Conservation (phyloP, 2,113 vertebrate genomes). For the Sinocyclocheilus anophthalmus region DNA sequence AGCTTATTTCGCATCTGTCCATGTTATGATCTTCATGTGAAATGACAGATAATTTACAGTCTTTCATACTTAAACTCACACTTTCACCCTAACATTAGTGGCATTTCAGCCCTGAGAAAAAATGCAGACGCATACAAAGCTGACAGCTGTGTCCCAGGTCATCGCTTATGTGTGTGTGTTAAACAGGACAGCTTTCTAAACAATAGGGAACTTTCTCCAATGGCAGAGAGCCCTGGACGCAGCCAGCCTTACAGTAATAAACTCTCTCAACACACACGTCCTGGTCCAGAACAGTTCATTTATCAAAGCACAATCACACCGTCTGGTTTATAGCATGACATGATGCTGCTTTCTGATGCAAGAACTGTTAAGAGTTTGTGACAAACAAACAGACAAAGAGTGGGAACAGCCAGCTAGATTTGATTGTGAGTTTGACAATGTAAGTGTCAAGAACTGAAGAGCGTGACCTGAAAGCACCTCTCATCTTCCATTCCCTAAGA, state of each 20-base stretch:
- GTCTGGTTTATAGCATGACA: neutral
- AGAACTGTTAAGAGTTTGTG: neutral
- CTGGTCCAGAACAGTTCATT: neutral
- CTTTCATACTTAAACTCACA: neutral
- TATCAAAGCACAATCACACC: slow-evolving; percentile 3
- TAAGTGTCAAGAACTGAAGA: neutral
- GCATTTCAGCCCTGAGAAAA: slow-evolving; percentile 67
- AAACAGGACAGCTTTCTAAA: slow-evolving; percentile 58
- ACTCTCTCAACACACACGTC: slow-evolving; percentile 30
- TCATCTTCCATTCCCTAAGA: neutral
- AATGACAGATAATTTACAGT: neutral
- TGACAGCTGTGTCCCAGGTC: slow-evolving; percentile 39
- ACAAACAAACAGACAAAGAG: neutral
- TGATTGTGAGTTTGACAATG: neutral
- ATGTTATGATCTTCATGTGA: neutral
- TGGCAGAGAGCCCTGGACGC: slow-evolving; percentile 42
- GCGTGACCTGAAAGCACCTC: neutral
- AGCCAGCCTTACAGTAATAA: neutral
- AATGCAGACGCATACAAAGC: slow-evolving; percentile 67
- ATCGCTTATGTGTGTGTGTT: slow-evolving; percentile 53
- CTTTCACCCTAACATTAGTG: slow-evolving; percentile 41
- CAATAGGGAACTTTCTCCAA: slow-evolving; percentile 77
- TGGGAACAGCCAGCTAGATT: neutral
- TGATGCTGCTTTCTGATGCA: neutral
- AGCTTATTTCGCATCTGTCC: neutral